These are phyloP conservation scores for Erebia ligea DNA, from an alignment of 2,888 invertebrate species.

Conservation along the genomic window DNA sequence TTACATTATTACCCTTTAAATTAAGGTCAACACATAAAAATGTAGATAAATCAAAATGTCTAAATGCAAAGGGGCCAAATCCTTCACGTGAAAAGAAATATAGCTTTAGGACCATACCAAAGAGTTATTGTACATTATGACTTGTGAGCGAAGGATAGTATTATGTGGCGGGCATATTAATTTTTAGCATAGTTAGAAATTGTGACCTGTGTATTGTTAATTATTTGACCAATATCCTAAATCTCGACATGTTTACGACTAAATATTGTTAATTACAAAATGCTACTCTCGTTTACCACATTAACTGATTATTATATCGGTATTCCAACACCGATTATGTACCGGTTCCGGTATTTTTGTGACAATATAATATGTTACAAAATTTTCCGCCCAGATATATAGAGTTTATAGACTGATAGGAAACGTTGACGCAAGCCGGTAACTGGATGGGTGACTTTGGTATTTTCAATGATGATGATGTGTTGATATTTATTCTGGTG, in stretches of 20 bases:
- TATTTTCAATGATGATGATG: too few relatives aligned
- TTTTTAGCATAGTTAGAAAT: conserved; percentile 71
- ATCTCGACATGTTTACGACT: conserved; percentile 52
- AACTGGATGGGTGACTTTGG: too few relatives aligned
- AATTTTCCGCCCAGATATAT: too few relatives aligned
- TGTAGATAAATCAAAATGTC: conserved; percentile 37
- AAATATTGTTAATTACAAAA: conserved; percentile 47
- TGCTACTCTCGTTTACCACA: conserved; percentile 12
- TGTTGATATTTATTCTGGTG: not conserved
- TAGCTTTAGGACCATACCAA: conserved; percentile 81
- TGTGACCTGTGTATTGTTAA: conserved; percentile 68
- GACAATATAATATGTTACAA: too few relatives aligned
- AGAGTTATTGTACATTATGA: conserved; percentile 79
- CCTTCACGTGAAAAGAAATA: conserved; percentile 68
- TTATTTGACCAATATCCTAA: conserved; percentile 70
- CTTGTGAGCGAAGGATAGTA: conserved; percentile 60
- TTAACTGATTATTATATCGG: not conserved
- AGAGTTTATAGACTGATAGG: too few relatives aligned
- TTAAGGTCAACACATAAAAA: not conserved
- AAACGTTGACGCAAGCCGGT: too few relatives aligned
- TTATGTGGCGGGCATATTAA: conserved; percentile 69
- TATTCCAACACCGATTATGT: not conserved
- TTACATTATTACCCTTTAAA: conserved; percentile 2
- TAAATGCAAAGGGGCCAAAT: conserved; percentile 64
- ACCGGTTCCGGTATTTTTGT: not conserved